Evolutionary conservation across 2,888 invertebrate species (phyloP), one percentile per base, ranked within the genome.

Genomic region (Prenolepis imparis): DNA sequence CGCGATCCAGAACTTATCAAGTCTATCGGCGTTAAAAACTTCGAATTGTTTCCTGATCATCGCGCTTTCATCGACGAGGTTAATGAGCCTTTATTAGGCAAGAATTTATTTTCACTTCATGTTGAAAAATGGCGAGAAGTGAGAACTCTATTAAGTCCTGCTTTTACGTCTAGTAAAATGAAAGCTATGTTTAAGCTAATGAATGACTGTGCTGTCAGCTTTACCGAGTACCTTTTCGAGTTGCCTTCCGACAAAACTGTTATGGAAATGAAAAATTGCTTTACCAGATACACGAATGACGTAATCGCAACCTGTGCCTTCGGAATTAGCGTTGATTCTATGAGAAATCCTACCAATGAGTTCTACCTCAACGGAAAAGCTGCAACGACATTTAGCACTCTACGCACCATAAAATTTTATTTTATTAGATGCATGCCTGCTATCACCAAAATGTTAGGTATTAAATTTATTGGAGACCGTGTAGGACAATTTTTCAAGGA

Each of bases 91-190:
- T 12, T 93, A 0, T 87, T 93, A n/a, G 88, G 80, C 1, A 91
- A 89, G 0, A 90, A 90, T 39, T 73, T 92, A 0, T 90, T 92
- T 57, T 84, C 84, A 0, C 68, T 93, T 0, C 82, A 75, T 1
- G 96, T 95, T 12, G 94, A 96, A 0, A 94, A 90, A 91, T 96
- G 96, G 96, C 94, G 95, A 0, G 94, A 95, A 3, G 95, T 96
- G 95, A 92, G 96, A 28, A 92, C 93, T 0, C 94, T 95, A 0
- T 88, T 96, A 28, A 95, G 95, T 36, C 96, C 96, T 0, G 95
- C 96, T 0, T 96, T 96, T 91, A 96, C 96, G 0, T 94, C 95
- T 9, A 95, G 96, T 73, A 96, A 96, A 92, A 96, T 96, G 95
- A 95, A 95, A 59, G 88, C 92, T 3, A 96, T 96, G 95, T 94